phyloP scores from a whole-genome alignment of 2,113 vertebrate genomes.

The Nycticebus coucang region DNA sequence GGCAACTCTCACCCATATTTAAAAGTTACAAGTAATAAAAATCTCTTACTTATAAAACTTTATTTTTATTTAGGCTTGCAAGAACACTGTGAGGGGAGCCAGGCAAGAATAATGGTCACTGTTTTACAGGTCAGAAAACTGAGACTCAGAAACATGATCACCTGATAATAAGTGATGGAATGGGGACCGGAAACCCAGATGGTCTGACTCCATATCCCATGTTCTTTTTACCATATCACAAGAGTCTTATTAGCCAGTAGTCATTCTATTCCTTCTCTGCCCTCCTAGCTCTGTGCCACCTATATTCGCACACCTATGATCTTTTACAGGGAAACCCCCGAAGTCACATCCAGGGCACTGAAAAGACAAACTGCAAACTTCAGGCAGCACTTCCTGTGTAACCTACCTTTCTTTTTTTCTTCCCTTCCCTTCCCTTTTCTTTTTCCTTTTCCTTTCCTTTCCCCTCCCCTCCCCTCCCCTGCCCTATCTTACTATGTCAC shows the following conservation, averaged over 20 bases:
- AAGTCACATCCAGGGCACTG: not conserved
- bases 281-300: not conserved
- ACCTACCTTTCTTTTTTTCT: too few species aligned
- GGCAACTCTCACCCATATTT: not conserved
- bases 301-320: not conserved
- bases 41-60: not conserved
- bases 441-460: too few species aligned
- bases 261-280: not conserved
- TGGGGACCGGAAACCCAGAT: not conserved
- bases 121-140: not conserved
- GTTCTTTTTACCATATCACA: not conserved
- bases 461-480: too few species aligned
- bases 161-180: not conserved
- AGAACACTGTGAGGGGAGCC: not conserved
- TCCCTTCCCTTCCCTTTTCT: too few species aligned
- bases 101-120: not conserved
- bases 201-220: not conserved
- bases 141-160: not conserved
- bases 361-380: not conserved
- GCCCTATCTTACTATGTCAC: too few species aligned
- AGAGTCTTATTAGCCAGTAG: not conserved
- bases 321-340: not conserved
- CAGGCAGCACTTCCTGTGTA: not conserved
- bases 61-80: not conserved
- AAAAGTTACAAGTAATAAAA: slow-evolving; percentile 15